These are phyloP conservation scores for Chaenogobius annularis DNA, from an alignment of 2,113 vertebrate species.

Conservation along the genomic window DNA sequence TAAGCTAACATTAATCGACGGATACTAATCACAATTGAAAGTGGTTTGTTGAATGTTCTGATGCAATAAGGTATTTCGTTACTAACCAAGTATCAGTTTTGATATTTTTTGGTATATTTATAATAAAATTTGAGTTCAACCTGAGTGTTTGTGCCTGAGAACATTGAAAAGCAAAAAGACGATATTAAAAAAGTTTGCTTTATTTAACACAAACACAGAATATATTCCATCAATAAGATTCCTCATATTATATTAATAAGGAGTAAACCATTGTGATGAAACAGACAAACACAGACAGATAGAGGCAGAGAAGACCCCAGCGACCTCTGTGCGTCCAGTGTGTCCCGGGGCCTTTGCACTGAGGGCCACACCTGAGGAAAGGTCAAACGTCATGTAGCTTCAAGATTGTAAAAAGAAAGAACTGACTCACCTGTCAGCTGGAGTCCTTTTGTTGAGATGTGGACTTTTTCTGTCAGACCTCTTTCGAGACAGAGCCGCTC, in stretches of 20 bases:
- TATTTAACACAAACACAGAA: neutral
- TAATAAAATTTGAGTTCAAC: slow-evolving; percentile 60
- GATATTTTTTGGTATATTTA: slow-evolving; percentile 68
- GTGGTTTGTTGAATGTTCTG: slow-evolving; percentile 55
- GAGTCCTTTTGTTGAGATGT: slow-evolving; percentile 15
- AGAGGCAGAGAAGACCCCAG: slow-evolving; percentile 69
- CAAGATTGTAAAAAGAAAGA: neutral
- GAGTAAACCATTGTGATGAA: slow-evolving; percentile 60
- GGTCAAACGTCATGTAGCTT: neutral
- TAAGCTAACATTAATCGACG: slow-evolving; percentile 37
- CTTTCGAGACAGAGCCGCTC: slow-evolving; percentile 36
- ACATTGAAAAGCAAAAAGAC: neutral
- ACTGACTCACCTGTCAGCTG: slow-evolving; percentile 37
- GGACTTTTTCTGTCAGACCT: slow-evolving; percentile 33
- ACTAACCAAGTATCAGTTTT: slow-evolving; percentile 67
- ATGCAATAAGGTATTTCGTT: slow-evolving; percentile 53
- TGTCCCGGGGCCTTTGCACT: slow-evolving; percentile 51
- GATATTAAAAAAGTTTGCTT: neutral
- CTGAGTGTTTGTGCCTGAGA: neutral
- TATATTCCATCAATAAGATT: neutral
- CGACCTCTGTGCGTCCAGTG: slow-evolving; percentile 63
- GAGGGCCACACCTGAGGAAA: slow-evolving; percentile 62
- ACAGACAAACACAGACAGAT: slow-evolving; percentile 70
- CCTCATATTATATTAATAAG: slow-evolving; percentile 50
- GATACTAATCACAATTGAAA: slow-evolving; percentile 18